Base-by-base conservation (phyloP, 1,140 invertebrate genomes). In the Arctopsyche grandis region DNA sequence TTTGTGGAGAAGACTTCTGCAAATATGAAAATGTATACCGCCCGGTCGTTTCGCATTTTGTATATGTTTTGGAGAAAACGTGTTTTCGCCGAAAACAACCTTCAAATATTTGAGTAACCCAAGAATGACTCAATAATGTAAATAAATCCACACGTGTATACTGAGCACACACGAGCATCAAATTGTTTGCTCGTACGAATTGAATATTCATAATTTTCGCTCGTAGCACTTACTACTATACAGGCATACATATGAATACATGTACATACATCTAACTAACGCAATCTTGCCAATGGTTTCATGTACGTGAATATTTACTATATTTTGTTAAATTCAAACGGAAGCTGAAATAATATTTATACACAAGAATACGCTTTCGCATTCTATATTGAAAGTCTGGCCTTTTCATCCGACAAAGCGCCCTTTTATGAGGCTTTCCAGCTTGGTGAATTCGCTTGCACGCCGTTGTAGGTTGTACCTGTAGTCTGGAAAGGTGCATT, bases 101-200 rank as follows among this genome's bases (percentile, higher is more conserved):
- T 66, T 19, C 63, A 66, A 66, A 66, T 66, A 66, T 66, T 66
- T 66, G 63, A 26, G 9, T 26, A 66, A 66, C 63, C 63, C 63
- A 66, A 66, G 63, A 66, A 66, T 66, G 63, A 66, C 63, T 66
- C 24, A 66, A 66, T 66, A 66, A 66, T 66, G 63, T 66, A 66
- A 66, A 66, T 66, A 66, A 66, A 66, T 66, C 63, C 63, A n/a
- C 21, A 21, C 16, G 21, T 21, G 16, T 21, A 60, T 21, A 60
- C 56, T 16, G 16, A 19, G 56, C 56, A 60, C 16, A 60, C 56
- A 19, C 29, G 29, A 38, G 29, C 29, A 60, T 9, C 56, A 60
- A 60, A 60, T 60, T 60, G 56, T 60, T 60, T 60, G 56, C 56
- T 21, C 56, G 16, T 21, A 21, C 56, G 56, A 60, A 60, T 60